Evolutionary conservation across 2,888 invertebrate genomes (phyloP).

Genomic region (Drosophila kanekoi): DNA sequence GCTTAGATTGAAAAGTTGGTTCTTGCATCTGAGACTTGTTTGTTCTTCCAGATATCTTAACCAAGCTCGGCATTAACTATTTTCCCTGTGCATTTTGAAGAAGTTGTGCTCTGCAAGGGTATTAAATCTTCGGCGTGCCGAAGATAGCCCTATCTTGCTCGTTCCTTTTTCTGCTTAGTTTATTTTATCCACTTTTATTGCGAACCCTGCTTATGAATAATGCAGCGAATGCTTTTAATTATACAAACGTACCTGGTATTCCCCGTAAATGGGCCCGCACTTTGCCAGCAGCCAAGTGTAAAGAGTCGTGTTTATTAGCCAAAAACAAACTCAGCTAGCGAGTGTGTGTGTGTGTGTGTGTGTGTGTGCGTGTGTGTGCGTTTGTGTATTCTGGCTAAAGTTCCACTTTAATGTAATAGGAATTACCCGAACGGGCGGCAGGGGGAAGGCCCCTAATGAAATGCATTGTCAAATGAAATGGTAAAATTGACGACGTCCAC

Average conservation of each 20-base stretch:
- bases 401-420: constrained; percentile 71
- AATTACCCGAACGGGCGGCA: constrained; percentile 47
- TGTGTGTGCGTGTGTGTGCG: too few species aligned
- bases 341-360: too few species aligned
- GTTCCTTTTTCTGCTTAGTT: too few species aligned
- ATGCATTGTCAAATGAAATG: constrained; percentile 82
- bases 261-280: constrained; percentile 35
- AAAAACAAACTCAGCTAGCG: constrained; percentile 63
- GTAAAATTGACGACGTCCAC: constrained; percentile 81
- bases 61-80: too few species aligned
- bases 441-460: constrained; percentile 68
- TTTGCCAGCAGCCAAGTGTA: constrained; percentile 68
- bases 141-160: too few species aligned
- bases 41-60: too few species aligned
- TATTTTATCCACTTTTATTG: background rate
- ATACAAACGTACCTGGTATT: constrained; percentile 60
- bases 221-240: constrained; percentile 69
- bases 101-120: too few species aligned
- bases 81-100: too few species aligned
- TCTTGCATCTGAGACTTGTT: too few species aligned
- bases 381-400: constrained; percentile 27
- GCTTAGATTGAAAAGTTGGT: too few species aligned
- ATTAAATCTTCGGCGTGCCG: too few species aligned
- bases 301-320: constrained; percentile 74
- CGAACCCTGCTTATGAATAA: constrained; percentile 62